Conservation (phyloP, 2,888 invertebrate species). For the Serripes groenlandicus region DNA sequence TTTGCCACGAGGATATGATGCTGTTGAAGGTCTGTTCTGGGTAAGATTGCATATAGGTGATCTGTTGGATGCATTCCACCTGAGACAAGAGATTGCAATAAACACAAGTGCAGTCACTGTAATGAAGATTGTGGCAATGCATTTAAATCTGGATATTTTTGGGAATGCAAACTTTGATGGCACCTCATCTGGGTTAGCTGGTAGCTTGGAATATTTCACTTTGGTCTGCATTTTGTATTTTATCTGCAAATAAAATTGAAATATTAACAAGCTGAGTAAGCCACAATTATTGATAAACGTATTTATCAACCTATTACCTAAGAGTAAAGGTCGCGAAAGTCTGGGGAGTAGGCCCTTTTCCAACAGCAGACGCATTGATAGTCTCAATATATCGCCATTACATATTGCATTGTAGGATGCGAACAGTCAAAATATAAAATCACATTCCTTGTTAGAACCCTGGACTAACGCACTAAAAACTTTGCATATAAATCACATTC, state of each 20-base stretch:
- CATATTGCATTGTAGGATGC: too few species aligned
- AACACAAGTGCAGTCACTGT: conserved; percentile 28
- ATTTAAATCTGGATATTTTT: conserved; percentile 54
- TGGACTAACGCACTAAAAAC: too few species aligned
- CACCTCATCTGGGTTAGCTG: neutral
- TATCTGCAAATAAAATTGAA: neutral
- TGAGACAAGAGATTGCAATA: conserved; percentile 51
- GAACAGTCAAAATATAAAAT: too few species aligned
- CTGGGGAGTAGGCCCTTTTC: too few species aligned
- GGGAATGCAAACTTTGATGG: conserved; percentile 25
- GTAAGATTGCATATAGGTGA: conserved; percentile 43
- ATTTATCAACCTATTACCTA: too few species aligned
- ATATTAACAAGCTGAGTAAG: too few species aligned
- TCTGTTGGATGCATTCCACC: conserved; percentile 33
- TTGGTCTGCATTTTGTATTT: neutral
- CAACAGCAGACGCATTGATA: too few species aligned
- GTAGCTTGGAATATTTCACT: conserved; percentile 3
- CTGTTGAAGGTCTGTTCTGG: conserved; percentile 5
- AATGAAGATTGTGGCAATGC: conserved; percentile 36
- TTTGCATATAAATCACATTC: too few species aligned
- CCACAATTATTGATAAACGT: too few species aligned
- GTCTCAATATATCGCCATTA: too few species aligned
- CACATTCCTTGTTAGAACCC: too few species aligned
- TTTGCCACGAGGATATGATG: neutral
- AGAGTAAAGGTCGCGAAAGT: too few species aligned